Conservation (phyloP, 2,113 vertebrate species). For the human (Homo sapiens) region DNA sequence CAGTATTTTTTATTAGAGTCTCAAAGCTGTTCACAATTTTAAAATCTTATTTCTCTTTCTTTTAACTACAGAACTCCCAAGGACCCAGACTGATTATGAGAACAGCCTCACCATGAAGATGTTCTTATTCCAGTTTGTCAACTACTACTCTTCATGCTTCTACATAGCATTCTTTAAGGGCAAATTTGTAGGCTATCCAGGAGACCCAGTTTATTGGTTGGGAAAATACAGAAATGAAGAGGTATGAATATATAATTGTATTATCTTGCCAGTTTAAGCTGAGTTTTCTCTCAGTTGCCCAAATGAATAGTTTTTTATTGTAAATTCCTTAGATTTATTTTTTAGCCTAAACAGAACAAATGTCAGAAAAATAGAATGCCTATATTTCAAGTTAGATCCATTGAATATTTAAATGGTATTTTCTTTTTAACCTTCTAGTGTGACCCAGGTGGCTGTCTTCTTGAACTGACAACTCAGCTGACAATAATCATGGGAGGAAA, state of each 20-base stretch:
- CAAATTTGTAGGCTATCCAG: slow-evolving; percentile 93
- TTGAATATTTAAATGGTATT: background rate
- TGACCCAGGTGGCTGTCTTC: slow-evolving; percentile 95
- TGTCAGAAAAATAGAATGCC: slow-evolving; percentile 29
- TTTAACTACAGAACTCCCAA: slow-evolving; percentile 89
- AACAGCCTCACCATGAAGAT: slow-evolving; percentile 97
- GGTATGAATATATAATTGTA: slow-evolving; percentile 78
- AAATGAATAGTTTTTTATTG: background rate
- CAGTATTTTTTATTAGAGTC: slow-evolving; percentile 34
- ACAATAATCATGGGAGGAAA: slow-evolving; percentile 96
- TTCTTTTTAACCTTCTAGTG: slow-evolving; percentile 85
- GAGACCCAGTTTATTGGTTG: slow-evolving; percentile 91
- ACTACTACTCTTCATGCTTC: slow-evolving; percentile 98
- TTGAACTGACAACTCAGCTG: slow-evolving; percentile 95
- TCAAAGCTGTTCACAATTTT: slow-evolving; percentile 53
- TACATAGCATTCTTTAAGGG: slow-evolving; percentile 97
- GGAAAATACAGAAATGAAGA: slow-evolving; percentile 95
- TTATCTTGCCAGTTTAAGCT: slow-evolving; percentile 13
- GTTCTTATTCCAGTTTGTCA: slow-evolving; percentile 98
- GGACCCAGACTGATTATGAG: slow-evolving; percentile 95
- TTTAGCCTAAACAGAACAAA: slow-evolving; percentile 36
- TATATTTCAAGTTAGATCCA: background rate
- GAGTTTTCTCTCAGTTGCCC: slow-evolving; percentile 1
- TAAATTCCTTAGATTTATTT: background rate
- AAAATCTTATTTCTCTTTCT: background rate